Percentiles rank a stretch among this genome's conserved stretches.
These are phyloP conservation scores for Hippasteria phrygiana DNA, from an alignment of 53 echinoderm and acorn worm genomes.

Conservation along the genomic window DNA sequence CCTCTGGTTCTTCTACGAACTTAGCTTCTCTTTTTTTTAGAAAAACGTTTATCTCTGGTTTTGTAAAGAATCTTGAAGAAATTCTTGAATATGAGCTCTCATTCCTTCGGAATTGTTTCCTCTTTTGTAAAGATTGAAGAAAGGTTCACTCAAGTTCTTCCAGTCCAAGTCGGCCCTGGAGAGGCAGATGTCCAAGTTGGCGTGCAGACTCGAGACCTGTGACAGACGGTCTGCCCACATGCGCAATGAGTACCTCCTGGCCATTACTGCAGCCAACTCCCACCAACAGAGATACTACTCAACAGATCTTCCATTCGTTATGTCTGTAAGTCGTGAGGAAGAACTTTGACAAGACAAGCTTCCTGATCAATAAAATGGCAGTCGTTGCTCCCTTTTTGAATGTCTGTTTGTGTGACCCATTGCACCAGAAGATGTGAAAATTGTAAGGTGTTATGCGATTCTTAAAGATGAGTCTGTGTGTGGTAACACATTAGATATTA, in stretches of 20 bases:
- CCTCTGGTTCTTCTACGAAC: too few relatives aligned
- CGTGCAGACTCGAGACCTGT: slow-evolving; percentile 72
- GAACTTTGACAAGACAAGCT: slow-evolving; percentile 1
- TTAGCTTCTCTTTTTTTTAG: too few relatives aligned
- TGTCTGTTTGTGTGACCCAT: too few relatives aligned
- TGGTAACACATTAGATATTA: too few relatives aligned
- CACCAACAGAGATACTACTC: slow-evolving; percentile 87
- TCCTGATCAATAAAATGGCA: too few relatives aligned
- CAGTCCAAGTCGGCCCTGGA: slow-evolving; percentile 88
- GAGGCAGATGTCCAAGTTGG: slow-evolving; percentile 77
- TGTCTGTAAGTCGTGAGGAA: slow-evolving; percentile 72
- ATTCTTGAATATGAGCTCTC: not conserved
- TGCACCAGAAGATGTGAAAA: too few relatives aligned
- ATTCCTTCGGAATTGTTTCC: not conserved
- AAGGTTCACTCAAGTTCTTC: slow-evolving; percentile 91
- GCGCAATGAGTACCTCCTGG: slow-evolving; percentile 93
- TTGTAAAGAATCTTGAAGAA: not conserved
- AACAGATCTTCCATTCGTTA: slow-evolving; percentile 82
- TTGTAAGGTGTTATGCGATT: too few relatives aligned
- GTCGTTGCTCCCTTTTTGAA: too few relatives aligned
- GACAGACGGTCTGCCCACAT: slow-evolving; percentile 88
- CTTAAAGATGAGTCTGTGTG: too few relatives aligned
- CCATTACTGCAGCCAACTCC: slow-evolving; percentile 84
- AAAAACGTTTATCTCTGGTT: too few relatives aligned
- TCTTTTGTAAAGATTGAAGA: slow-evolving; percentile 74